phyloP scores from a whole-genome alignment of 64 coral and sea anemone species.

The Stylophora pistillata region DNA sequence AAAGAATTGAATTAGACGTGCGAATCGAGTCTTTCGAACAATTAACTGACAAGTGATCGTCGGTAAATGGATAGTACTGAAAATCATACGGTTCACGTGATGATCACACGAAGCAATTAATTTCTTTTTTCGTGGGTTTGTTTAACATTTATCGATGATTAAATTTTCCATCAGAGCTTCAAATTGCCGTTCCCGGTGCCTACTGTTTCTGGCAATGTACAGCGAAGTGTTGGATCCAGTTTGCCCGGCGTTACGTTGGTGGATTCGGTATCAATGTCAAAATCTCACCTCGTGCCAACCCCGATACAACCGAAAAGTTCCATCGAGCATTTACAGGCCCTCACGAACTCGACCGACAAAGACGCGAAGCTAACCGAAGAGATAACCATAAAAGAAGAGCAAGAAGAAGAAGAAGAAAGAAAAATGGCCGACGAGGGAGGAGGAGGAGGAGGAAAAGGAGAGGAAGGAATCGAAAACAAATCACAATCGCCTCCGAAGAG shows the following conservation, averaged over 20 bases:
- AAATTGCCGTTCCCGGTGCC: slow-evolving; percentile 12
- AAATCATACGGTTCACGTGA: no score
- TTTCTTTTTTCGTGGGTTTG: no score
- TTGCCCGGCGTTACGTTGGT: slow-evolving; percentile 14
- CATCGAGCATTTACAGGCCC: slow-evolving; percentile 12
- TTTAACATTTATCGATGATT: no score
- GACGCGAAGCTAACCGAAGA: slow-evolving; percentile 19
- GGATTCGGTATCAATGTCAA: slow-evolving; percentile 6
- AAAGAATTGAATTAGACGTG: no score
- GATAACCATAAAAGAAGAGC: slow-evolving; percentile 16
- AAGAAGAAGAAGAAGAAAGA: slow-evolving; percentile 15
- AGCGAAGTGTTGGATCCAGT: slow-evolving; percentile 19
- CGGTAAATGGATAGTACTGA: no score
- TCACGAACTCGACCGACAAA: slow-evolving; percentile 29
- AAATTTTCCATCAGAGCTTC: slow-evolving; percentile 9
- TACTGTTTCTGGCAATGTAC: slow-evolving; percentile 21
- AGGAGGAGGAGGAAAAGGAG: background rate
- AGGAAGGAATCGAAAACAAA: slow-evolving; percentile 29
- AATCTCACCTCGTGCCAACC: slow-evolving; percentile 13
- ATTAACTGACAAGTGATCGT: no score
- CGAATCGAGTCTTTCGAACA: no score
- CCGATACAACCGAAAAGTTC: slow-evolving; percentile 32
- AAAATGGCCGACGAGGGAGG: background rate
- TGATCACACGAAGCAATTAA: no score
- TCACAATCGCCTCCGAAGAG: slow-evolving; percentile 63